A percentile compares a stretch with the other conserved stretches of the same genome.
These are phyloP conservation scores for Montipora capitata DNA, from an alignment of 92 coral and sea anemone genomes.

Conservation along the genomic window DNA sequence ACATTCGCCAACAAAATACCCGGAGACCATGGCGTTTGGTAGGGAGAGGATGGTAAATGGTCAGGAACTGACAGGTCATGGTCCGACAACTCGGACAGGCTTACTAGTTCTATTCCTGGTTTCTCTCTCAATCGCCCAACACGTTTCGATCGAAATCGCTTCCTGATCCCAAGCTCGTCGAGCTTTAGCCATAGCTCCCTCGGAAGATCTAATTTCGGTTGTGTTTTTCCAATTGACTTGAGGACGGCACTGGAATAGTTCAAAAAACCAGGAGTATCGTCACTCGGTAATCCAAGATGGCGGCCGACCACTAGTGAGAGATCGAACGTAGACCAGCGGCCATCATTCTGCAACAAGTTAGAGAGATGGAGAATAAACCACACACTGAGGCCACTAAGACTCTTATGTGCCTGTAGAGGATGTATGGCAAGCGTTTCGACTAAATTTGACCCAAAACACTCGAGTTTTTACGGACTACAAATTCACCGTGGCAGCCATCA, in stretches of 20 bases:
- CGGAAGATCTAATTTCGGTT: conserved; percentile 19
- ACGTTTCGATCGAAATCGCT: conserved; percentile 40
- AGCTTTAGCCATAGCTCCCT: conserved; percentile 35
- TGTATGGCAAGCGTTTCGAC: conserved; percentile 9
- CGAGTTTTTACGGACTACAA: conserved; percentile 8
- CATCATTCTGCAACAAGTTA: too few relatives aligned
- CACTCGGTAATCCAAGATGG: conserved; percentile 1
- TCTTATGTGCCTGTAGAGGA: too few relatives aligned
- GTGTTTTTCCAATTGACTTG: conserved; percentile 39
- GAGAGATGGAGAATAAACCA: too few relatives aligned
- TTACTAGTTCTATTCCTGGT: conserved; percentile 24
- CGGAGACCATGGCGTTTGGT: conserved; percentile 34
- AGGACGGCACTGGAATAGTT: conserved; percentile 35
- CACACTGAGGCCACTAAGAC: too few relatives aligned
- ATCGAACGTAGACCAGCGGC: too few relatives aligned
- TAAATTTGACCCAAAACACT: conserved; percentile 8
- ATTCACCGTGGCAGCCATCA: too few relatives aligned
- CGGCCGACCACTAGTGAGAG: too few relatives aligned
- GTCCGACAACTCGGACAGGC: conserved; percentile 22
- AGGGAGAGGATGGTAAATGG: conserved; percentile 24
- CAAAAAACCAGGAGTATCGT: conserved; percentile 9
- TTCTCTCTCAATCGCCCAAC: conserved; percentile 26
- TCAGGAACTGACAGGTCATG: conserved; percentile 36
- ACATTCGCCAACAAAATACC: conserved; percentile 30
- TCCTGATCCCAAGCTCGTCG: conserved; percentile 42